Percentiles rank a stretch among this genome's conserved stretches.
Evolutionary conservation across 1,140 invertebrate genomes (phyloP).

Genomic region (Sitophilus oryzae): DNA sequence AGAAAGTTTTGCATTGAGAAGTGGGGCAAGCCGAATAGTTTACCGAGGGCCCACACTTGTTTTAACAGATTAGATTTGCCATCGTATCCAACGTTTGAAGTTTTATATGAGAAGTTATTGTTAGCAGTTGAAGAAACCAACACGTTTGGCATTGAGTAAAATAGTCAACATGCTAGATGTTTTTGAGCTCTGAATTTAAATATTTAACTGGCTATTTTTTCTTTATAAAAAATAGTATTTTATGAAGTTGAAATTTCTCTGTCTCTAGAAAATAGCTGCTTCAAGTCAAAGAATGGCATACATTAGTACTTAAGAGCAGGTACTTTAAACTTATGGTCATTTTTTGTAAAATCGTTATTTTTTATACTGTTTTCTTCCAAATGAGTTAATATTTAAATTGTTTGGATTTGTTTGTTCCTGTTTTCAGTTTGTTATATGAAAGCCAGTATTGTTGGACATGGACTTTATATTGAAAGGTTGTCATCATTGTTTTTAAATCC

Average conservation of each 20-base stretch:
- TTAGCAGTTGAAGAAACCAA: constrained; percentile 95
- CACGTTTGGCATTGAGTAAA: constrained; percentile 93
- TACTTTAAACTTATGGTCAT: background rate
- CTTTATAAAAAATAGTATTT: too few species aligned
- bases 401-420: constrained; percentile 11
- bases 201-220: too few species aligned
- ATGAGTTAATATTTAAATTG: constrained; percentile 16
- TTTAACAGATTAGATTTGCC: constrained; percentile 96
- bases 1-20: constrained; percentile 97
- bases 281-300: background rate
- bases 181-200: too few species aligned
- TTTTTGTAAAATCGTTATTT: background rate
- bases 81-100: constrained; percentile 87
- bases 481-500: constrained; percentile 2
- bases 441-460: constrained; percentile 12
- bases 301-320: constrained; percentile 2
- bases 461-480: background rate
- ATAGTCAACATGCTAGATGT: too few species aligned
- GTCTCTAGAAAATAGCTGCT: too few species aligned
- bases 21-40: constrained; percentile 91
- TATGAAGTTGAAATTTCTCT: too few species aligned
- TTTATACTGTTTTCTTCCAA: constrained; percentile 4
- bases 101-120: constrained; percentile 89
- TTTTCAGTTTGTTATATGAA: constrained; percentile 5
- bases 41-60: constrained; percentile 94